These are phyloP conservation scores for Rhimphoctona megacephalus DNA, from an alignment of 2,888 invertebrate genomes.

Conservation along the genomic window DNA sequence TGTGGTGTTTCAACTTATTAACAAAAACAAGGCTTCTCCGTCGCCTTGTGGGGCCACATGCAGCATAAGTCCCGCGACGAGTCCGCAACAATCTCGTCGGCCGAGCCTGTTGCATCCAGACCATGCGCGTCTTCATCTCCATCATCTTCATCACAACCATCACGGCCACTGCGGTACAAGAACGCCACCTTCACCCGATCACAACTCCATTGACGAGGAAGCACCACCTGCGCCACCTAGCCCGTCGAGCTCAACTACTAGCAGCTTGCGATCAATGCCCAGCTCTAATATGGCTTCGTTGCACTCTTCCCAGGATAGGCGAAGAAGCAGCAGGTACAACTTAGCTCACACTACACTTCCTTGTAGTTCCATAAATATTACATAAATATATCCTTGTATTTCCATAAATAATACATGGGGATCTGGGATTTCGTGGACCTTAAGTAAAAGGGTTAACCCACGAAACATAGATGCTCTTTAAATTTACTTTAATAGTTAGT, in stretches of 20 bases:
- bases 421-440: too few relatives aligned
- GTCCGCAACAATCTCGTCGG: constrained; percentile 84
- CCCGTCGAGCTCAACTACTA: constrained; percentile 83
- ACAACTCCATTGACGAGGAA: constrained; percentile 84
- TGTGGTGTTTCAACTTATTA: background rate
- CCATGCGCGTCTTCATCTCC: constrained; percentile 88
- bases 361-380: too few relatives aligned
- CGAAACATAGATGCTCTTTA: too few relatives aligned
- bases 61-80: constrained; percentile 80
- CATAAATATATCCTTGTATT: too few relatives aligned
- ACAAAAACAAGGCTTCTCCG: constrained; percentile 83
- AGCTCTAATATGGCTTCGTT: constrained; percentile 81
- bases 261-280: constrained; percentile 83
- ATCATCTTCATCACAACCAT: constrained; percentile 82
- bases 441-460: too few relatives aligned
- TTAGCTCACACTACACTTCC: too few relatives aligned
- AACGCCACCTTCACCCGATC: constrained; percentile 83
- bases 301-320: constrained; percentile 81
- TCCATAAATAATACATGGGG: too few relatives aligned
- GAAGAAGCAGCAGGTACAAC: constrained; percentile 81
- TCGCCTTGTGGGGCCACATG: constrained; percentile 81
- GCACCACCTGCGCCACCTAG: constrained; percentile 80
- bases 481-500: too few relatives aligned
- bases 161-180: constrained; percentile 81
- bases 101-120: constrained; percentile 90